Evolutionary conservation across 2,797 vertebrate genomes (phyloP).

Genomic region (Loriculus beryllinus): DNA sequence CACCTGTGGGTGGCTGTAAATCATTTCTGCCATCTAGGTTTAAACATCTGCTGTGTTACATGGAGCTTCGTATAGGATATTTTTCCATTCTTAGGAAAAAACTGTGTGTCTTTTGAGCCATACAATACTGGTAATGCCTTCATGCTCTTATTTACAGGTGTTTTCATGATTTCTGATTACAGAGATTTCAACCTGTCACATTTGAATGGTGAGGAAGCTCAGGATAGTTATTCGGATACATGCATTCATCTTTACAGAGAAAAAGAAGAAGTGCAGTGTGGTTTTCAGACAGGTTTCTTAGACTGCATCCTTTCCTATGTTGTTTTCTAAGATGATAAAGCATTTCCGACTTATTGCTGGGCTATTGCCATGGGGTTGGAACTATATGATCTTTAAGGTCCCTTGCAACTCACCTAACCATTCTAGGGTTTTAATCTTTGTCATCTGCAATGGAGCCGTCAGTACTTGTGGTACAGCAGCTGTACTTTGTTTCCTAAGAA

Average conservation of each 20-base stretch:
- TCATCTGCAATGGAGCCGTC: not conserved
- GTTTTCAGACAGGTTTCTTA: not conserved
- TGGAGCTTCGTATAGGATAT: not conserved
- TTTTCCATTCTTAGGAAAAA: conserved; percentile 11
- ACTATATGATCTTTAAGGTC: not conserved
- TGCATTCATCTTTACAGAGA: not conserved
- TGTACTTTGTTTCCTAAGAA: not conserved
- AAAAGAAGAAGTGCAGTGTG: not conserved
- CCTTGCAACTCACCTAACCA: not conserved
- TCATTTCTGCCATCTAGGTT: not conserved
- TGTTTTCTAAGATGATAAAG: not conserved
- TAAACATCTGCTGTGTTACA: not conserved
- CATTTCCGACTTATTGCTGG: not conserved
- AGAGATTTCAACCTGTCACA: not conserved
- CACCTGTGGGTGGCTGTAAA: not conserved
- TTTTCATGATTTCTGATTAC: conserved; percentile 18
- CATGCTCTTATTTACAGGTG: not conserved
- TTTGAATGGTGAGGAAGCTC: not conserved
- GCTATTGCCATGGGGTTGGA: not conserved
- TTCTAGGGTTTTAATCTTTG: not conserved
- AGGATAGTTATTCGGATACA: not conserved
- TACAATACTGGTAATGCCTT: not conserved
- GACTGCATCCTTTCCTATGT: not conserved
- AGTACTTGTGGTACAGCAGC: not conserved
- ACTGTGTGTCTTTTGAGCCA: not conserved